Conservation (phyloP, 2,888 invertebrate species). For the Listrodromus nycthemerus region DNA sequence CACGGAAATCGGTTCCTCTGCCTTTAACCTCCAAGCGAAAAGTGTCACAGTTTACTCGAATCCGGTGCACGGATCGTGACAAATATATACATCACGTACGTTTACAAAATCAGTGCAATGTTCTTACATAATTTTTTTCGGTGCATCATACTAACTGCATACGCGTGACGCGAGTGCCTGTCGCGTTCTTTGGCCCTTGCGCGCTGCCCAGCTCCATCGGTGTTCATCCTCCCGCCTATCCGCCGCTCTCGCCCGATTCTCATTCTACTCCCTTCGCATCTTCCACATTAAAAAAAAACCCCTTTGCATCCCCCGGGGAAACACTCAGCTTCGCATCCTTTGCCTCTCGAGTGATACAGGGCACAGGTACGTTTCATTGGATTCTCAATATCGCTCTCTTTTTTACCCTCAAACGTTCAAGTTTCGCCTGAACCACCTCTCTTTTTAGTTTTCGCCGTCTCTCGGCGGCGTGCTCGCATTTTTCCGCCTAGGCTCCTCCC, state of each 20-base stretch:
- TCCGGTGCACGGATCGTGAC: conserved; percentile 8
- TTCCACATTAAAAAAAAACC: conserved; percentile 24
- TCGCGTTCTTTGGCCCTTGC: conserved; percentile 38
- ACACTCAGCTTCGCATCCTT: neutral
- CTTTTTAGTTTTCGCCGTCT: conserved; percentile 25
- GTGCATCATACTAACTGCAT: conserved; percentile 68
- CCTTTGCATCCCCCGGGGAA: conserved; percentile 5
- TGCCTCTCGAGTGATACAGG: neutral
- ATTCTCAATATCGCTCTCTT: conserved; percentile 4
- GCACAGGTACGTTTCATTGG: neutral
- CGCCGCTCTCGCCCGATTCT: conserved; percentile 18
- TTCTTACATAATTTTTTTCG: conserved; percentile 75
- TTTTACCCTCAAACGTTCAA: conserved; percentile 21
- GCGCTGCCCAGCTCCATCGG: conserved; percentile 16
- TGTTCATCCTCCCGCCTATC: conserved; percentile 48
- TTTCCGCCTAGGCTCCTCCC: conserved; percentile 55
- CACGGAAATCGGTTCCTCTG: conserved; percentile 4
- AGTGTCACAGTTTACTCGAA: conserved; percentile 17
- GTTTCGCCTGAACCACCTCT: conserved; percentile 26
- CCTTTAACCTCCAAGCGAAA: conserved; percentile 28
- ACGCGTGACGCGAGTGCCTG: conserved; percentile 68
- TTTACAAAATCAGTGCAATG: conserved; percentile 66
- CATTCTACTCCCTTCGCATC: conserved; percentile 31
- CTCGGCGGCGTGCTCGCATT: conserved; percentile 44
- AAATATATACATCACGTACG: conserved; percentile 44